Evolutionary conservation across 2,888 invertebrate genomes (phyloP).

Genomic region (Euzetes globulus): DNA sequence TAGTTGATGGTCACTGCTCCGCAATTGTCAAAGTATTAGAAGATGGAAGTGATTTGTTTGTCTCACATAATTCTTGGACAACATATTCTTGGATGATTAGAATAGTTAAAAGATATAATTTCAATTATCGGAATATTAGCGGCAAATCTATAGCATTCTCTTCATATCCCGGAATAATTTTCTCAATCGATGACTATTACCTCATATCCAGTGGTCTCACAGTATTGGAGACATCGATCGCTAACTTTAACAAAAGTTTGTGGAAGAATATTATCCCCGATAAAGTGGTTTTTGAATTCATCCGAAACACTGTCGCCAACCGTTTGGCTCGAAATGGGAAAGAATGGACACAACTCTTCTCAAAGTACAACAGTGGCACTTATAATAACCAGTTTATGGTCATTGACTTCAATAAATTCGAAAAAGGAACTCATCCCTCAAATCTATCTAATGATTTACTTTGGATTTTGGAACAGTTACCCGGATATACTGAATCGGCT

Average conservation of each 20-base stretch:
- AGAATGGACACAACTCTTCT: conserved; percentile 45
- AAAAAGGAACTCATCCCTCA: conserved; percentile 38
- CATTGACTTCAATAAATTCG: conserved; percentile 45
- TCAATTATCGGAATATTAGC: conserved; percentile 49
- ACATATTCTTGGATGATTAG: conserved; percentile 73
- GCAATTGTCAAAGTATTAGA: conserved; percentile 60
- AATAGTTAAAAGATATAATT: conserved; percentile 66
- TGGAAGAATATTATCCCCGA: conserved; percentile 36
- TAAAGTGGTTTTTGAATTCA: conserved; percentile 46
- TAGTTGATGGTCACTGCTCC: conserved; percentile 50
- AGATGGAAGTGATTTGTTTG: conserved; percentile 56
- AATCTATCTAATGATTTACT: conserved; percentile 44
- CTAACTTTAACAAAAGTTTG: conserved; percentile 21
- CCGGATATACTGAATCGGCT: conserved; percentile 44
- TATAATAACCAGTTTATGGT: conserved; percentile 50
- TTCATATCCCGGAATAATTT: conserved; percentile 46
- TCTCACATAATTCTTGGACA: conserved; percentile 73
- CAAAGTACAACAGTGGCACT: conserved; percentile 46
- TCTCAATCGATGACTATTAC: conserved; percentile 47
- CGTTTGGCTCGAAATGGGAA: conserved; percentile 46
- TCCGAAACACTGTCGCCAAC: conserved; percentile 46
- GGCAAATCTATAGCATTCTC: conserved; percentile 45
- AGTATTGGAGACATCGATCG: conserved; percentile 34
- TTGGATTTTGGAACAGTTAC: conserved; percentile 48
- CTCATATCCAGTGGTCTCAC: conserved; percentile 43